These are phyloP conservation scores for Himantopus leucocephalus DNA, from an alignment of 2,113 vertebrate species.

Conservation along the genomic window DNA sequence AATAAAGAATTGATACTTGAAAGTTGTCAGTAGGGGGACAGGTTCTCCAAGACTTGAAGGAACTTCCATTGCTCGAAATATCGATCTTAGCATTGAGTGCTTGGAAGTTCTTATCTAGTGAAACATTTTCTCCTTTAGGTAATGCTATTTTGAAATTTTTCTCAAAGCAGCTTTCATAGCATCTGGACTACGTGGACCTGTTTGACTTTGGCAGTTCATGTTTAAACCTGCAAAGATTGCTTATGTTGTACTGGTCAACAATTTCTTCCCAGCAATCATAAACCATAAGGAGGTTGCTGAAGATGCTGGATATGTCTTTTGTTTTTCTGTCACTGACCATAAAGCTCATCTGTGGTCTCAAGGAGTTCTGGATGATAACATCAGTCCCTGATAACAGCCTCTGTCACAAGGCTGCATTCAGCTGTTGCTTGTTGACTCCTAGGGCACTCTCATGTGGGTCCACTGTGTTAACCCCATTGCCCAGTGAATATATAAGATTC, in stretches of 20 bases:
- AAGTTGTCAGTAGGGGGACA: not conserved
- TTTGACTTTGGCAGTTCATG: not conserved
- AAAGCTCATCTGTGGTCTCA: not conserved
- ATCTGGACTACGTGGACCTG: not conserved
- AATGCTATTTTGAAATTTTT: not conserved
- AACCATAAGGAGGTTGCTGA: not conserved
- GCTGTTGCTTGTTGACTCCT: not conserved
- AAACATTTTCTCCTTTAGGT: not conserved
- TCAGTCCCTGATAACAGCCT: not conserved
- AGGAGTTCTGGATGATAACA: not conserved
- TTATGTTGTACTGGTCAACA: not conserved
- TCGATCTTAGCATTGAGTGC: not conserved
- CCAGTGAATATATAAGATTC: not conserved
- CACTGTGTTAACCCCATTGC: not conserved
- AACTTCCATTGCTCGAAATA: not conserved
- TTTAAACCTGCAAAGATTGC: not conserved
- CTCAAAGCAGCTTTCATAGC: not conserved
- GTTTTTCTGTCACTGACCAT: not conserved
- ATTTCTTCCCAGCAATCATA: not conserved
- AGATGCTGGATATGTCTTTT: not conserved
- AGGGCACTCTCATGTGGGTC: not conserved
- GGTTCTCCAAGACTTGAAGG: not conserved
- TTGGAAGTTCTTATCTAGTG: not conserved
- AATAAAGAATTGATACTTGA: not conserved
- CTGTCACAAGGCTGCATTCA: not conserved